phyloP scores from a whole-genome alignment of 2,888 invertebrate genomes.

The Odontocerum albicorne region DNA sequence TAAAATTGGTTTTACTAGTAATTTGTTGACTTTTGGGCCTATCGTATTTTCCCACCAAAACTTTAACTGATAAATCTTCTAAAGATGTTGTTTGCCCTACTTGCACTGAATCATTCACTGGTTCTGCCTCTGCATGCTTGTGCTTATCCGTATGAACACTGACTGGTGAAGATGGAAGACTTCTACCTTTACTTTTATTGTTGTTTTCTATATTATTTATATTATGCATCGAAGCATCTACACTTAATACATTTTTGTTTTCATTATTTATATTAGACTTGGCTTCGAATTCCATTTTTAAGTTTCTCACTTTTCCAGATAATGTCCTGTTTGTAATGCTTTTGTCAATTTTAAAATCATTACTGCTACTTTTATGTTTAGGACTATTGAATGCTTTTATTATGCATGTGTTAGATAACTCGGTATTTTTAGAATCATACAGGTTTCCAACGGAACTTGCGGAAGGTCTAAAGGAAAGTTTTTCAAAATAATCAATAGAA shows the following conservation, averaged over 20 bases:
- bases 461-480: constrained; percentile 22
- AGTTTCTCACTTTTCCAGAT: constrained; percentile 79
- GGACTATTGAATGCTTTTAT: constrained; percentile 13
- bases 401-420: constrained; percentile 14
- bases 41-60: constrained; percentile 77
- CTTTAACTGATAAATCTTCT: constrained; percentile 72
- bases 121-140: constrained; percentile 38
- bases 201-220: constrained; percentile 41
- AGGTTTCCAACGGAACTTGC: constrained; percentile 29
- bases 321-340: constrained; percentile 40
- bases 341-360: constrained; percentile 28
- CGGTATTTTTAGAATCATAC: constrained; percentile 12
- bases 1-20: constrained; percentile 38
- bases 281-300: constrained; percentile 88
- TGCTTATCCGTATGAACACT: constrained; percentile 56
- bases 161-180: constrained; percentile 66
- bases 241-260: constrained; percentile 37
- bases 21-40: constrained; percentile 38
- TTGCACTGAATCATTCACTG: constrained; percentile 35
- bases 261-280: constrained; percentile 55
- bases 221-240: constrained; percentile 33
- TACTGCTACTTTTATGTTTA: constrained; percentile 24
- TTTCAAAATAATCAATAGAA: constrained; percentile 42
- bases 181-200: constrained; percentile 49
- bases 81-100: constrained; percentile 42